phyloP scores from a whole-genome alignment of 2,113 vertebrate genomes.

The Ammodytes dubius region DNA sequence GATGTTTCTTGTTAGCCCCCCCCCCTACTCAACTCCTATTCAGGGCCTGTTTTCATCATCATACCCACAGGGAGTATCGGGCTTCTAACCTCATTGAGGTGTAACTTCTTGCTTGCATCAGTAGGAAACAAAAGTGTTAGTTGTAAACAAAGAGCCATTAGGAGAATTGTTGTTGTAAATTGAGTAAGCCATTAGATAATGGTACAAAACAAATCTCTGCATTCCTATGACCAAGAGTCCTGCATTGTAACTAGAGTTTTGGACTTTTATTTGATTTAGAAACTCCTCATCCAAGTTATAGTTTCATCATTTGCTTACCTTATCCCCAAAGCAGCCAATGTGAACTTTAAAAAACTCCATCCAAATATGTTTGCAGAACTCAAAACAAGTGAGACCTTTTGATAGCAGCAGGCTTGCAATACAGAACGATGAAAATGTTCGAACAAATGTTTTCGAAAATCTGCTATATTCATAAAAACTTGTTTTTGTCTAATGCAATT shows the following conservation, averaged over 20 bases:
- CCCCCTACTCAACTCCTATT: constrained; percentile 1
- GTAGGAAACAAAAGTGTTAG: constrained; percentile 42
- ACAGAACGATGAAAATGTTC: background rate
- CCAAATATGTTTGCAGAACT: constrained; percentile 1
- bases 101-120: constrained; percentile 49
- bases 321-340: constrained; percentile 7
- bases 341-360: background rate
- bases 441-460: constrained; percentile 5
- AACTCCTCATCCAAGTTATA: background rate
- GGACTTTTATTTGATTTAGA: constrained; percentile 35
- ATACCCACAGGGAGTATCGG: constrained; percentile 59
- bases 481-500: too few relatives aligned
- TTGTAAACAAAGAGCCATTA: constrained; percentile 38
- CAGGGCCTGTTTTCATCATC: constrained; percentile 13
- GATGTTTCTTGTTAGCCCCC: constrained; percentile 12
- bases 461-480: too few relatives aligned
- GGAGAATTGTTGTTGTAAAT: constrained; percentile 27
- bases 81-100: constrained; percentile 62
- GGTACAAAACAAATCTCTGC: constrained; percentile 4
- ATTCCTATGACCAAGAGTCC: background rate
- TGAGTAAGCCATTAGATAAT: constrained; percentile 15
- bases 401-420: background rate
- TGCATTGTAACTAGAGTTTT: constrained; percentile 11
- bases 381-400: background rate
- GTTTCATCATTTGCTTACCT: constrained; percentile 28